phyloP scores from a whole-genome alignment of 92 coral and sea anemone species.

The Muricea muricata region DNA sequence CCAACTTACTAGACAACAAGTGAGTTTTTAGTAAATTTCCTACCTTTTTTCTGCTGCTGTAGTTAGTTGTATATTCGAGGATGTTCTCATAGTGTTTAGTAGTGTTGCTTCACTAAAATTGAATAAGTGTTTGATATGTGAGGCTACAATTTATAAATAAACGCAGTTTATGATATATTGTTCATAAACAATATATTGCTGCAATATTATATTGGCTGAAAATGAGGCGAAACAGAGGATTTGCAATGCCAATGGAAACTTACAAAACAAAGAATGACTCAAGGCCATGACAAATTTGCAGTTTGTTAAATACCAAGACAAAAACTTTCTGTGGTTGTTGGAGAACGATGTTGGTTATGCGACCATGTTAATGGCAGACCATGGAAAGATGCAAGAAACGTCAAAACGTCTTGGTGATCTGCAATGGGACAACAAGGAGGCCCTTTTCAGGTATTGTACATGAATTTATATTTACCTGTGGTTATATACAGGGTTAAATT shows the following conservation, averaged over 20 bases:
- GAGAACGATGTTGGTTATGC: constrained; percentile 61
- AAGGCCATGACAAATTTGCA: constrained; percentile 36
- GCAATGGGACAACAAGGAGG: constrained; percentile 42
- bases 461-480: background rate
- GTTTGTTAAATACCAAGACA: constrained; percentile 54
- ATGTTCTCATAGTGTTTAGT: too few species aligned
- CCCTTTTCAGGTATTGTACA: constrained; percentile 18
- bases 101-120: too few species aligned
- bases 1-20: too few species aligned
- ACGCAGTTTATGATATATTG: too few species aligned
- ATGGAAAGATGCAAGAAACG: too few species aligned
- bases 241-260: constrained; percentile 2
- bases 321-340: constrained; percentile 55
- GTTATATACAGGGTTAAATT: background rate
- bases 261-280: constrained; percentile 16
- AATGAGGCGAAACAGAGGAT: constrained; percentile 24
- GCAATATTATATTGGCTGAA: constrained; percentile 43
- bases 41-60: too few species aligned
- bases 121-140: too few species aligned
- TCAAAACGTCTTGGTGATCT: background rate
- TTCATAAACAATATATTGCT: too few species aligned
- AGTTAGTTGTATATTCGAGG: too few species aligned
- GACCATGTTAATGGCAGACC: constrained; percentile 60
- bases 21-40: too few species aligned
- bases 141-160: too few species aligned